Conservation (phyloP, 2,113 vertebrate species). For the Hyperoodon ampullatus region DNA sequence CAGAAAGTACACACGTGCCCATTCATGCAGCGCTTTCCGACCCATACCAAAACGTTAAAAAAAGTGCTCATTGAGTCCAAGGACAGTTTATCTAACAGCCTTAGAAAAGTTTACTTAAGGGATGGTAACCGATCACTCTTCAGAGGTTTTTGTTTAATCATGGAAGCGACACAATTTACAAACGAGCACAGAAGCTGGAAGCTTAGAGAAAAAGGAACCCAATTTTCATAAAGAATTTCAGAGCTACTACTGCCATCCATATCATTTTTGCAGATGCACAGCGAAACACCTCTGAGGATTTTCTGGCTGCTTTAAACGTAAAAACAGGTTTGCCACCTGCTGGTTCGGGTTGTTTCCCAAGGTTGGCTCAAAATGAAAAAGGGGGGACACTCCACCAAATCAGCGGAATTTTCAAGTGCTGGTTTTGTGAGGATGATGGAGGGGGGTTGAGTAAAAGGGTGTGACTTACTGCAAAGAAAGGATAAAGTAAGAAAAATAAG, state of each 20-base stretch:
- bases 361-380: slow-evolving; percentile 26
- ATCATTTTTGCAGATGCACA: background rate
- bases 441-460: background rate
- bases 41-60: background rate
- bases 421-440: background rate
- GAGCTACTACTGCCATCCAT: background rate
- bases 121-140: background rate
- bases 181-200: background rate
- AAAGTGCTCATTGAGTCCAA: background rate
- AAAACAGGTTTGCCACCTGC: background rate
- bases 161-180: background rate
- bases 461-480: background rate
- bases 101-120: background rate
- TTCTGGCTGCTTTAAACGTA: background rate
- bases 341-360: background rate
- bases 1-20: background rate
- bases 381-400: background rate
- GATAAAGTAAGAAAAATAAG: background rate
- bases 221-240: background rate
- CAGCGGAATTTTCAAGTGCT: background rate
- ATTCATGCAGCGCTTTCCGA: background rate
- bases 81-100: background rate
- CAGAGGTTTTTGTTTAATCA: background rate
- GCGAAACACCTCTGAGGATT: background rate
- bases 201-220: background rate